A percentile compares a stretch with the other conserved stretches of the same genome.
Evolutionary conservation across 2,888 invertebrate genomes (phyloP).

Genomic region (Dryococelus australis): DNA sequence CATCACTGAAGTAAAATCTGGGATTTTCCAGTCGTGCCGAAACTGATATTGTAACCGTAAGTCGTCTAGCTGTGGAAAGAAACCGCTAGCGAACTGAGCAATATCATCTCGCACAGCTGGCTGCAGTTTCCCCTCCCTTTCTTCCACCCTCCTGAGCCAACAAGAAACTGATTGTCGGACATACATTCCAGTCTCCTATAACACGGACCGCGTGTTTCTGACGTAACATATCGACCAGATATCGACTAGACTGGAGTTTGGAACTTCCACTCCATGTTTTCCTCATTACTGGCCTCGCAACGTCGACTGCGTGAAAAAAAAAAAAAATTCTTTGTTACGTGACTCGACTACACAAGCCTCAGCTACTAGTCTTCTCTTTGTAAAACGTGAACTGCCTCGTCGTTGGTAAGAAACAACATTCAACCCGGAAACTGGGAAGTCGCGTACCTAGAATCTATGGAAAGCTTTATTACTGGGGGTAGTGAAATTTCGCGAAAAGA

Average conservation of each 20-base stretch:
- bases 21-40: background rate
- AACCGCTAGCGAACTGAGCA: background rate
- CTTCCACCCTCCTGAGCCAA: background rate
- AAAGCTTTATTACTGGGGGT: too few species aligned
- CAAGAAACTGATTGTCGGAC: slow-evolving; percentile 4
- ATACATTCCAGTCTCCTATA: background rate
- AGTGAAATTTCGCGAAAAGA: too few species aligned
- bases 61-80: background rate
- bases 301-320: background rate
- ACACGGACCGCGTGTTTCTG: background rate
- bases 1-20: too few species aligned
- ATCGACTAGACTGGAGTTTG: background rate
- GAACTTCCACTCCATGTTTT: background rate
- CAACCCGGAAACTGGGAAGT: background rate
- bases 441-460: too few species aligned
- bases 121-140: background rate
- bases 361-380: background rate
- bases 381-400: background rate
- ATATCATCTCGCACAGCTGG: background rate
- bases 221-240: background rate
- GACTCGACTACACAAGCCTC: background rate
- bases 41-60: background rate
- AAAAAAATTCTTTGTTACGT: background rate
- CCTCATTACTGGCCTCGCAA: background rate
- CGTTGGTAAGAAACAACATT: too few species aligned